These are phyloP conservation scores for Chaenodraco wilsoni DNA, from an alignment of 2,797 vertebrate species.

Conservation along the genomic window DNA sequence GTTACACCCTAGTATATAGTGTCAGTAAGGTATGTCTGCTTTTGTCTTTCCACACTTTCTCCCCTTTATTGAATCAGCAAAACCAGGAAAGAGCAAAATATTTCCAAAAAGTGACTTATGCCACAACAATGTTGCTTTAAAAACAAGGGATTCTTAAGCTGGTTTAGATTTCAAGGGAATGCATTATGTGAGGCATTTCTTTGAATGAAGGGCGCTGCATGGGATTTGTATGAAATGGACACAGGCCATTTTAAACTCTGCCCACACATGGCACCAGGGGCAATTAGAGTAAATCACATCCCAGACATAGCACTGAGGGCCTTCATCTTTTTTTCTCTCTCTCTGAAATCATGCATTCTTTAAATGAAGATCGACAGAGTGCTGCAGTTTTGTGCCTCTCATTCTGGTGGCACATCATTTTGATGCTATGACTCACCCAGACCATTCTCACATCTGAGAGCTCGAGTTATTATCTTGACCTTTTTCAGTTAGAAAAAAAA, in stretches of 20 bases:
- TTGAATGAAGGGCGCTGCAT: constrained; percentile 26
- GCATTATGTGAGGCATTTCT: neutral
- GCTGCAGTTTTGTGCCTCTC: constrained; percentile 62
- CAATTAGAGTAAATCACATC: constrained; percentile 60
- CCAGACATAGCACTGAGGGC: constrained; percentile 64
- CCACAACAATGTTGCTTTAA: constrained; percentile 35
- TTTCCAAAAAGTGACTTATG: constrained; percentile 9
- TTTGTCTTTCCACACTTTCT: constrained; percentile 13
- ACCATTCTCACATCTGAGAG: constrained; percentile 37
- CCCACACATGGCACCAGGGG: constrained; percentile 58
- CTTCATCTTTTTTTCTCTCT: constrained; percentile 61
- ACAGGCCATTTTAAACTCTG: constrained; percentile 41
- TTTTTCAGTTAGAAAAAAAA: constrained; percentile 53
- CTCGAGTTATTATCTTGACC: constrained; percentile 60
- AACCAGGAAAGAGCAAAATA: constrained; percentile 28
- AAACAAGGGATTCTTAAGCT: neutral
- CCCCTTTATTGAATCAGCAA: constrained; percentile 16
- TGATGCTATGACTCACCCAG: constrained; percentile 74
- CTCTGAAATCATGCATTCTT: constrained; percentile 69
- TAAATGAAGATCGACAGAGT: constrained; percentile 60
- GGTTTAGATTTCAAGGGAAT: constrained; percentile 16
- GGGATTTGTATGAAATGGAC: constrained; percentile 7
- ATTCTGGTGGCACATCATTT: constrained; percentile 72
- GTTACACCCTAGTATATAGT: constrained; percentile 9
- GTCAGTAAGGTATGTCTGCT: constrained; percentile 22